Conservation (phyloP, 2,113 vertebrate species). For the Empidonax alnorum region DNA sequence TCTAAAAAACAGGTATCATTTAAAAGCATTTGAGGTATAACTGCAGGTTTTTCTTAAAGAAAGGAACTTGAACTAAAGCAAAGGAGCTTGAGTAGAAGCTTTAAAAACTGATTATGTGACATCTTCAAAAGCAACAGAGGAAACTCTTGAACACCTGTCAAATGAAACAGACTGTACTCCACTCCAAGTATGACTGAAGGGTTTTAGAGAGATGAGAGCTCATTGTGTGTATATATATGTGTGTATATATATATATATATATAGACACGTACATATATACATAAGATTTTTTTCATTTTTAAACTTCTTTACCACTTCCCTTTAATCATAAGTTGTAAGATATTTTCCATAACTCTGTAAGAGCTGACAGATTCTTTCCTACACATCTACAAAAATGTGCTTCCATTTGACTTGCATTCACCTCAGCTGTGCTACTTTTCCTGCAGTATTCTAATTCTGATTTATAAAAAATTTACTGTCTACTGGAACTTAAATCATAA, state of each 20-base stretch:
- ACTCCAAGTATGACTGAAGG: neutral
- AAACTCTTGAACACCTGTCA: neutral
- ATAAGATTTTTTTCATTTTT: neutral
- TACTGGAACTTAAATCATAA: neutral
- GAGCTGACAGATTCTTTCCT: neutral
- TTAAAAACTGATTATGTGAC: neutral
- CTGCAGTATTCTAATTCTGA: neutral
- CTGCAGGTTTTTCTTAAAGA: neutral
- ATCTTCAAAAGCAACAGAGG: neutral
- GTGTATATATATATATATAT: too few relatives aligned
- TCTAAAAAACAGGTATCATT: neutral
- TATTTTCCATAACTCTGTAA: neutral
- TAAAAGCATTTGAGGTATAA: neutral
- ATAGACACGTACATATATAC: too few relatives aligned
- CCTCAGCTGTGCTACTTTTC: neutral
- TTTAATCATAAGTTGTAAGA: neutral
- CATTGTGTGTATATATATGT: neutral
- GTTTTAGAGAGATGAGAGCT: neutral
- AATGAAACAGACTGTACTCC: neutral
- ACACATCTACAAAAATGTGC: neutral
- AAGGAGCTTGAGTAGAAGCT: neutral
- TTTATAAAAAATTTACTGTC: neutral
- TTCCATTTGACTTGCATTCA: neutral
- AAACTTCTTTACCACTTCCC: neutral
- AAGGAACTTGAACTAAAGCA: neutral